A percentile compares a stretch with the other conserved stretches of the same genome.
Conservation (phyloP, 2,797 vertebrate genomes). For the Sebastolobus altivelis region DNA sequence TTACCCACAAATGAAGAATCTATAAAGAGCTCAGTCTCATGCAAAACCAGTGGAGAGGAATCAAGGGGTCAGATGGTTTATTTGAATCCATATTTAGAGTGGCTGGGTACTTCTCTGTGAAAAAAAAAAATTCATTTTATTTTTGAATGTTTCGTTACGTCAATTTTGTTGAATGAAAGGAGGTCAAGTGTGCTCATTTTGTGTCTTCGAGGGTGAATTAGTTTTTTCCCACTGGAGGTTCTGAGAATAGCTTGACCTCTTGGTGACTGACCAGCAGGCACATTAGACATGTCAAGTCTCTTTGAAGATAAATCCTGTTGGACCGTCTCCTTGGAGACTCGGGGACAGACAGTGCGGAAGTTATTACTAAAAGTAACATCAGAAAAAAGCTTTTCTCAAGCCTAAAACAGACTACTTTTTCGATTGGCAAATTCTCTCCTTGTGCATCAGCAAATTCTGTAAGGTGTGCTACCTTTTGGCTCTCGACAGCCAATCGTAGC, state of each 20-base stretch:
- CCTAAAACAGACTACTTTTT: neutral
- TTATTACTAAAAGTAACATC: conserved; percentile 35
- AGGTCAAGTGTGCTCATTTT: conserved; percentile 36
- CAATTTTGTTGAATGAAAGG: conserved; percentile 31
- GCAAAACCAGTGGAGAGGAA: conserved; percentile 32
- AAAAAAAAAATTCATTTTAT: conserved; percentile 27
- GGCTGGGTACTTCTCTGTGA: conserved; percentile 13
- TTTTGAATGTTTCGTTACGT: conserved; percentile 31
- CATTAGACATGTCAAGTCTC: conserved; percentile 58
- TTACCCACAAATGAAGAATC: conserved; percentile 44
- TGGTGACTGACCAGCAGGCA: conserved; percentile 55
- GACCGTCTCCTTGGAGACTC: conserved; percentile 53
- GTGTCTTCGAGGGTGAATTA: conserved; percentile 26
- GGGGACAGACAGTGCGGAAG: conserved; percentile 2
- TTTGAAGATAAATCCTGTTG: conserved; percentile 66
- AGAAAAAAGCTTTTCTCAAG: conserved; percentile 22
- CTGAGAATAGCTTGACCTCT: conserved; percentile 71
- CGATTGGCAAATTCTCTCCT: neutral
- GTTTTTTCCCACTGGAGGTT: conserved; percentile 48
- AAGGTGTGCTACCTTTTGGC: conserved; percentile 46
- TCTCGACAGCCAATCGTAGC: conserved; percentile 10
- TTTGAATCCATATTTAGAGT: conserved; percentile 30
- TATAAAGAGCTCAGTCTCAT: conserved; percentile 24
- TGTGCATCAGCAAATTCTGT: conserved; percentile 16
- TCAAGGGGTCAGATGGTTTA: conserved; percentile 22